phyloP scores from a whole-genome alignment of 30 jellyfish, hydroid and myxozoan genomes.

The Turritopsis rubra region DNA sequence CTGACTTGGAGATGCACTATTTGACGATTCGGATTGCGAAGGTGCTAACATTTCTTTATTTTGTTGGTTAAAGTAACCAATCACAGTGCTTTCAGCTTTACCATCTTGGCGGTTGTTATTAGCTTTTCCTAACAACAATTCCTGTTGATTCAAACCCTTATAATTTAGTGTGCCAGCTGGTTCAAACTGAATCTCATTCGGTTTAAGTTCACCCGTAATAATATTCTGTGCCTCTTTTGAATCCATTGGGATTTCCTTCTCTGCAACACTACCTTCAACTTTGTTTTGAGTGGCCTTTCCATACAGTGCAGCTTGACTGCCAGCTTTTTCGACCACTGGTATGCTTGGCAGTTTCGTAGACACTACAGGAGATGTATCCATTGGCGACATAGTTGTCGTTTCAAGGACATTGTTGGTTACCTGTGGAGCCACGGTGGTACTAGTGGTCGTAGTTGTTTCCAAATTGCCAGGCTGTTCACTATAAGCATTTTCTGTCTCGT shows the following conservation, averaged over 20 bases:
- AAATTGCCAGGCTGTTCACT: not conserved
- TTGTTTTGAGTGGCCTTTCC: slow-evolving; percentile 8
- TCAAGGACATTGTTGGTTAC: slow-evolving; percentile 1
- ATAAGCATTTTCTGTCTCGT: not conserved
- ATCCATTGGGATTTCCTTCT: slow-evolving; percentile 23
- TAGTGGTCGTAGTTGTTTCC: slow-evolving; percentile 14
- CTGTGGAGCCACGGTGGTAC: not conserved
- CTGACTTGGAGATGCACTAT: slow-evolving; percentile 3
- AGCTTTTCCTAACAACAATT: slow-evolving; percentile 9
- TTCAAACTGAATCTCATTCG: slow-evolving; percentile 11
- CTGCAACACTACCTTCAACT: not conserved
- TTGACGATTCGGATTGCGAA: not conserved
- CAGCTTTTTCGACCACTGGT: not conserved
- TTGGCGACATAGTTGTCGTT: not conserved
- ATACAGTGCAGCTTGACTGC: slow-evolving; percentile 16
- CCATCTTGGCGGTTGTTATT: slow-evolving; percentile 10
- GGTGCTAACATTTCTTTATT: slow-evolving; percentile 1
- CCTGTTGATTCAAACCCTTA: slow-evolving; percentile 20
- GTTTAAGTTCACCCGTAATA: slow-evolving; percentile 12
- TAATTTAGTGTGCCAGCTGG: slow-evolving; percentile 11
- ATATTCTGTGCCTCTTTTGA: slow-evolving; percentile 16
- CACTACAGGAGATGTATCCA: not conserved
- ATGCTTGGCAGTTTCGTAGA: not conserved
- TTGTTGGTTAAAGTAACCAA: slow-evolving; percentile 7
- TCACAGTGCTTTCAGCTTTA: slow-evolving; percentile 5